These are phyloP conservation scores for Stenopsyche tienmushanensis DNA, from an alignment of 1,140 invertebrate genomes.

Conservation along the genomic window DNA sequence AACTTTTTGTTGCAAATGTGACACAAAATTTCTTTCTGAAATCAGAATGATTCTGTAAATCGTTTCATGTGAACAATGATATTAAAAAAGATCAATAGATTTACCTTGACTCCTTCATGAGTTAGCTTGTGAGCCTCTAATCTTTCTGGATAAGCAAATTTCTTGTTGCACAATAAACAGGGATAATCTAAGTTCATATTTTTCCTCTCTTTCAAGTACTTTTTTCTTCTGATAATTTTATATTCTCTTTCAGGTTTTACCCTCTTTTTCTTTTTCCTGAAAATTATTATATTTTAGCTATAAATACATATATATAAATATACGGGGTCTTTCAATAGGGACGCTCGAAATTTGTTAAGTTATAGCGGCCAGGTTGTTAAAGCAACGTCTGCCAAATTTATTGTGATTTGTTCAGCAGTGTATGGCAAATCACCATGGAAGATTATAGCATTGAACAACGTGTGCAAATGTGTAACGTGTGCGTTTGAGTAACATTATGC, in stretches of 20 bases:
- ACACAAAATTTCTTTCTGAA: slow-evolving; percentile 46
- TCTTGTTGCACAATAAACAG: slow-evolving; percentile 47
- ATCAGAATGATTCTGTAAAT: slow-evolving; percentile 5
- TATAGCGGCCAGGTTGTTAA: too few relatives aligned
- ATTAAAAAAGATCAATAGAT: background rate
- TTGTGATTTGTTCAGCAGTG: too few relatives aligned
- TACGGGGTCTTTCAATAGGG: too few relatives aligned
- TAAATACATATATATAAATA: too few relatives aligned
- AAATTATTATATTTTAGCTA: too few relatives aligned
- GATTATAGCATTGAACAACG: too few relatives aligned
- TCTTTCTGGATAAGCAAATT: slow-evolving; percentile 44
- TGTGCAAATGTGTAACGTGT: too few relatives aligned
- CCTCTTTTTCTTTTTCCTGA: slow-evolving; percentile 36
- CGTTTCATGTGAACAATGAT: background rate
- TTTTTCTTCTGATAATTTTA: slow-evolving; percentile 28
- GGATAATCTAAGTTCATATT: slow-evolving; percentile 40
- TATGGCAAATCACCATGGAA: too few relatives aligned
- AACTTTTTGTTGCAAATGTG: slow-evolving; percentile 48
- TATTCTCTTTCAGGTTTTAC: slow-evolving; percentile 7
- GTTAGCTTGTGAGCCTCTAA: slow-evolving; percentile 46
- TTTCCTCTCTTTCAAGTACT: slow-evolving; percentile 29
- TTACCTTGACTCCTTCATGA: slow-evolving; percentile 45
- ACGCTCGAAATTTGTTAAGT: too few relatives aligned
- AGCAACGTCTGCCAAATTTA: too few relatives aligned
- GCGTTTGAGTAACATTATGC: too few relatives aligned